Percentiles rank a stretch among this genome's conserved stretches.
Evolutionary conservation across 37 sponge, comb jelly and placozoan species (phyloP).

Genomic region (Spongia lamella): DNA sequence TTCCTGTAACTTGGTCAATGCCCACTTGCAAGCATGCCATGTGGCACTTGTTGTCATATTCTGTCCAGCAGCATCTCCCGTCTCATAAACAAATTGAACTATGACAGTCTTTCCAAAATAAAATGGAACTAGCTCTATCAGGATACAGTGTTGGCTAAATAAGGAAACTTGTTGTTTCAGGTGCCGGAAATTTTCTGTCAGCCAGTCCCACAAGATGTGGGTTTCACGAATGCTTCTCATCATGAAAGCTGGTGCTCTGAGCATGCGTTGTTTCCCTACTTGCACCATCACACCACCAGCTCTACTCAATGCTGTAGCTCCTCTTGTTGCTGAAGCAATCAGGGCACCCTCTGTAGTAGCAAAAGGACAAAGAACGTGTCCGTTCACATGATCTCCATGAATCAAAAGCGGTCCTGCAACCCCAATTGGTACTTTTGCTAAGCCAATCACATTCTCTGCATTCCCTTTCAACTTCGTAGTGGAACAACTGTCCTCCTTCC

Average conservation of each 20-base stretch:
- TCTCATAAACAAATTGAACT: constrained; percentile 46
- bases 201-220: constrained; percentile 41
- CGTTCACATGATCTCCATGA: constrained; percentile 47
- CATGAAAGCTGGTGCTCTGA: constrained; percentile 49
- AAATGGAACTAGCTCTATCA: constrained; percentile 14
- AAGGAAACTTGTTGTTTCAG: constrained; percentile 44
- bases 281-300: constrained; percentile 57
- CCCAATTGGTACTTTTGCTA: constrained; percentile 66
- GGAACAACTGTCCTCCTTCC: constrained; percentile 48
- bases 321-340: constrained; percentile 76
- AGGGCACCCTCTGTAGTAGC: constrained; percentile 82
- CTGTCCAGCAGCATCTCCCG: constrained; percentile 73
- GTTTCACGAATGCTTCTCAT: constrained; percentile 37
- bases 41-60: constrained; percentile 82
- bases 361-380: constrained; percentile 66
- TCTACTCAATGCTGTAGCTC: constrained; percentile 55
- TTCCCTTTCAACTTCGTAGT: constrained; percentile 71
- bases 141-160: constrained; percentile 68
- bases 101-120: constrained; percentile 41
- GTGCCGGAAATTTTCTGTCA: not conserved
- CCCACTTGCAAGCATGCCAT: constrained; percentile 70
- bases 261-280: constrained; percentile 29
- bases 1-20: constrained; percentile 15
- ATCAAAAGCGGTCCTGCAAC: constrained; percentile 66
- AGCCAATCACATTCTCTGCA: constrained; percentile 75